Percentiles rank a stretch among this genome's conserved stretches.
Conservation (phyloP, 1,140 invertebrate genomes). For the Drosophila pandora region DNA sequence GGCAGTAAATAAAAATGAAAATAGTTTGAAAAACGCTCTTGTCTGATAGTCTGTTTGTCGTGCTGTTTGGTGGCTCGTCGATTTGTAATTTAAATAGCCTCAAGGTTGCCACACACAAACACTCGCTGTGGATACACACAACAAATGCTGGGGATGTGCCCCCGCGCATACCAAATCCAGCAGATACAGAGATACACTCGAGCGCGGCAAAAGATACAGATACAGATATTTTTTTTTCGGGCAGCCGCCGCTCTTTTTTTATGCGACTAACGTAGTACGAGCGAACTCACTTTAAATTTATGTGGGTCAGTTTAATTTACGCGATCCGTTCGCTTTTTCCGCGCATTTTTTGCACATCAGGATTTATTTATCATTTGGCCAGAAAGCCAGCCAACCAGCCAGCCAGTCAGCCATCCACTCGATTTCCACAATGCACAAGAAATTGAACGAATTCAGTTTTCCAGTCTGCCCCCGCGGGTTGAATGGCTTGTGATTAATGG, state of each 20-base stretch:
- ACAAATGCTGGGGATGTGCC: constrained; percentile 47
- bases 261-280: constrained; percentile 70
- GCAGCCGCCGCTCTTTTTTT: constrained; percentile 50
- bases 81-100: constrained; percentile 83
- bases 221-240: constrained; percentile 12
- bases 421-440: constrained; percentile 45
- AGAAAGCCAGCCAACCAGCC: background rate
- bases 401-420: constrained; percentile 7
- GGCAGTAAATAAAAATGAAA: constrained; percentile 79
- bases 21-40: constrained; percentile 73
- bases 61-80: constrained; percentile 49
- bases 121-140: constrained; percentile 16
- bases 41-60: constrained; percentile 30
- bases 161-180: constrained; percentile 72
- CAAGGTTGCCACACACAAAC: constrained; percentile 68
- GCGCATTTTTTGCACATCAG: constrained; percentile 47
- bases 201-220: constrained; percentile 22
- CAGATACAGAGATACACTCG: constrained; percentile 53
- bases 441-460: constrained; percentile 36
- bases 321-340: constrained; percentile 47
- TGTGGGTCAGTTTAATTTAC: constrained; percentile 82
- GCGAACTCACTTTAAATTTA: constrained; percentile 62
- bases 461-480: constrained; percentile 36
- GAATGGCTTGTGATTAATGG: constrained; percentile 67
- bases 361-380: constrained; percentile 63